Conservation (phyloP, 2,888 invertebrate genomes). For the Cacoxenus indagator region DNA sequence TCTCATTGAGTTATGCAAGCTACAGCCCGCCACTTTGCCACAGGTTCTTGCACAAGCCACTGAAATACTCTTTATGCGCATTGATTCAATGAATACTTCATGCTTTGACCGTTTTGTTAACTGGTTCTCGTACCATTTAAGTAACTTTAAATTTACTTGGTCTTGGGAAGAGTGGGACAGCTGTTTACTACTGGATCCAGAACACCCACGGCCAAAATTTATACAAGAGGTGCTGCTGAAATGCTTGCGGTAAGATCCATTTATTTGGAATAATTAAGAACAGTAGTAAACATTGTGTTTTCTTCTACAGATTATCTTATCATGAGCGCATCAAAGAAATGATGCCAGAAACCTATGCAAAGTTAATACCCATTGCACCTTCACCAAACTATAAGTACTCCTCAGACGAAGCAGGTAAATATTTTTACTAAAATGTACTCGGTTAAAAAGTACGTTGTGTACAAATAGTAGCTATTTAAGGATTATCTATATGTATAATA, state of each 20-base stretch:
- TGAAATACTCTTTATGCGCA: slow-evolving; percentile 94
- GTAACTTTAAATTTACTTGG: slow-evolving; percentile 99
- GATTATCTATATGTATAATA: slow-evolving; percentile 34
- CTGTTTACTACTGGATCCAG: slow-evolving; percentile 84
- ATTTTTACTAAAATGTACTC: background rate
- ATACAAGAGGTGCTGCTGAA: slow-evolving; percentile 92
- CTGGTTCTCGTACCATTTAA: slow-evolving; percentile 99
- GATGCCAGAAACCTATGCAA: slow-evolving; percentile 88
- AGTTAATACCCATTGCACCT: slow-evolving; percentile 87
- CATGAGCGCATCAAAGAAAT: slow-evolving; percentile 94
- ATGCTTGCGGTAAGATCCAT: slow-evolving; percentile 81
- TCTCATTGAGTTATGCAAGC: slow-evolving; percentile 95
- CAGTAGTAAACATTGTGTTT: background rate
- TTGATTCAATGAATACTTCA: slow-evolving; percentile 96
- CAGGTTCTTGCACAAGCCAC: slow-evolving; percentile 98
- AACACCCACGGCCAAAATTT: slow-evolving; percentile 95
- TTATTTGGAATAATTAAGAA: background rate
- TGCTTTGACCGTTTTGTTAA: slow-evolving; percentile 96
- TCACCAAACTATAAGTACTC: slow-evolving; percentile 92
- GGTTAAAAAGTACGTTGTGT: no score
- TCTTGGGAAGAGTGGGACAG: slow-evolving; percentile 98
- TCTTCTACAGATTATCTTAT: slow-evolving; percentile 83
- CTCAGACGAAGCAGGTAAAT: slow-evolving; percentile 89
- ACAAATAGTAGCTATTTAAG: background rate
- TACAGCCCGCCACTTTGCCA: slow-evolving; percentile 97